Evolutionary conservation across 2,113 vertebrate species (phyloP), one percentile per base, ranked within the genome.

Genomic region (Notothenia rossii): DNA sequence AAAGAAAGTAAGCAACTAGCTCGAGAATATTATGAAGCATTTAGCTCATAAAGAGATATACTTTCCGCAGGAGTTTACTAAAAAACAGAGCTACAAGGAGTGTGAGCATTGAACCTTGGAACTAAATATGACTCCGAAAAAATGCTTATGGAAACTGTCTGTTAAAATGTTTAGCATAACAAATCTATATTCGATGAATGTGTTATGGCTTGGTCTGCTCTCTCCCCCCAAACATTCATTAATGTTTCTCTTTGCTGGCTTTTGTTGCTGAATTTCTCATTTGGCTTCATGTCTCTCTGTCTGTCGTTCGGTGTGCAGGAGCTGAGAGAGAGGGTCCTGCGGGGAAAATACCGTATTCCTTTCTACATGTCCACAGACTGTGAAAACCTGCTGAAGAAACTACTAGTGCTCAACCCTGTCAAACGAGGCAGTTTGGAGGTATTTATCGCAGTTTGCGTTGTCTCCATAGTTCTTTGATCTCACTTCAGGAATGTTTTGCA

Each of bases 321-420:
- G 86, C 94, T 99, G 69, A 95, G 98, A 86, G 98, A 99, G 83
- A 94, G 98, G 65, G 98, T 99, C 48, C 92, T 99, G 59, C 91
- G 97, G 18, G 98, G 98, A 55, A 99, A 99, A 89, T 99, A 99
- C 84, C 97, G 98, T n/a, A 98, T 99, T 87, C 98, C 98, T 0
- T 99, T 99, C 95, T 99, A 99, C 78, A 99, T 99, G 98, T 99
- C 98, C 88, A 99, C 97, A 66, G 98, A 99, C 96, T 99, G 98
- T 94, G 98, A 99, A 95, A 99, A 99, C 91, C 95, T 99, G 4
- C 96, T 99, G 60, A 99, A 99, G 94, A 99, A 97, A 80, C 93
- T 99, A 0, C 93, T 99, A 29, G 98, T 99, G 59, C 94, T 99
- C 86, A 99, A 99, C 86, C 98, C 98, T 12, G 90, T 97, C 77